These are phyloP conservation scores for Megaceryle maxima DNA, from an alignment of 2,113 vertebrate genomes.

Conservation along the genomic window DNA sequence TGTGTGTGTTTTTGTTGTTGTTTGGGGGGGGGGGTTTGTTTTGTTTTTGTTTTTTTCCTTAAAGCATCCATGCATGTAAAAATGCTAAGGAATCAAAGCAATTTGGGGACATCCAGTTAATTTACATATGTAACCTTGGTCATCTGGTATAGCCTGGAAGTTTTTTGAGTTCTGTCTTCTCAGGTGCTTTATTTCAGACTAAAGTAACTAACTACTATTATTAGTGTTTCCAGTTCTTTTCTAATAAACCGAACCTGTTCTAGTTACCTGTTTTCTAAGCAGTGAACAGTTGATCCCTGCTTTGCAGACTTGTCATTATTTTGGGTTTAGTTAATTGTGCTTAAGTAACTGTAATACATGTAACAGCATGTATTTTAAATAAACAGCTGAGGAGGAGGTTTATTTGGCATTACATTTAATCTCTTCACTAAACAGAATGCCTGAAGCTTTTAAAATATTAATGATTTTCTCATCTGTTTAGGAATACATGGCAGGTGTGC, in stretches of 20 bases:
- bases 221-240: background rate
- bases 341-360: background rate
- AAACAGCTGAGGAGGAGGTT: background rate
- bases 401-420: background rate
- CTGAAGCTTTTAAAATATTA: background rate
- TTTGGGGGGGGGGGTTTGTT: background rate
- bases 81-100: background rate
- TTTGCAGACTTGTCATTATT: background rate
- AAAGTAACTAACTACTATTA: background rate
- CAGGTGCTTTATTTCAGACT: background rate
- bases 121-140: background rate
- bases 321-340: background rate
- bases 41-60: background rate
- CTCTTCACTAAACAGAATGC: background rate
- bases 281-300: background rate
- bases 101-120: background rate
- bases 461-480: constrained; percentile 35
- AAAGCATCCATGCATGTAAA: background rate
- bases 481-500: background rate
- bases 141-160: background rate
- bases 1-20: background rate
- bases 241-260: background rate
- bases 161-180: background rate
- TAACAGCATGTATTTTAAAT: background rate
- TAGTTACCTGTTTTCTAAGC: background rate